Evolutionary conservation across 2,113 vertebrate genomes (phyloP).

Genomic region (Indicator indicator): DNA sequence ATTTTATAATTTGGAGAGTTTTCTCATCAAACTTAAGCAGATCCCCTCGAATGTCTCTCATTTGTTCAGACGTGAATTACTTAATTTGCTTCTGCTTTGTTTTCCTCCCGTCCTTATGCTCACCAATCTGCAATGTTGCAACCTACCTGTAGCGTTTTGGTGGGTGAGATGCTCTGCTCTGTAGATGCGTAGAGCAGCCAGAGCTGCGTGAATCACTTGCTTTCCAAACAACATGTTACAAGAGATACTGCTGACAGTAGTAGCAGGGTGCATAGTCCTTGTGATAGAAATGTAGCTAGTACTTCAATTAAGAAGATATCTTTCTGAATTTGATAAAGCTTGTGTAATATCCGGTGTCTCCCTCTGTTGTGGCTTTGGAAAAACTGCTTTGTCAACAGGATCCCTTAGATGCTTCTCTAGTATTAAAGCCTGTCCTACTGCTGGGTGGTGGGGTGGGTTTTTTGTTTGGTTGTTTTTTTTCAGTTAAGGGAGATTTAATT

Average conservation of each 20-base stretch:
- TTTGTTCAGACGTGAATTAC: background rate
- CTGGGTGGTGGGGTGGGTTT: background rate
- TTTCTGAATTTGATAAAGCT: constrained; percentile 65
- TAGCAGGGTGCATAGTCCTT: background rate
- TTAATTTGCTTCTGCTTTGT: background rate
- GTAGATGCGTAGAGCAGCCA: background rate
- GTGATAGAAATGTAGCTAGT: background rate
- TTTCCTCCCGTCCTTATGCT: background rate
- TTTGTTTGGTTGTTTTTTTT: background rate
- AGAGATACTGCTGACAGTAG: background rate
- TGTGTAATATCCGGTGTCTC: constrained; percentile 70
- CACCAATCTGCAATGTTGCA: constrained; percentile 53
- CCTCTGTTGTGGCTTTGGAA: constrained; percentile 65
- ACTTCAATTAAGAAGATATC: constrained; percentile 62
- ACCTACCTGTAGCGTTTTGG: constrained; percentile 79
- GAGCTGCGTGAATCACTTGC: constrained; percentile 19
- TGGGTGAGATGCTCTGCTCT: constrained; percentile 30
- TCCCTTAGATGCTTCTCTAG: constrained; percentile 57
- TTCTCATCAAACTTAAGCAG: background rate
- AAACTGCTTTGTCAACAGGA: constrained; percentile 77
- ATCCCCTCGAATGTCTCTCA: background rate
- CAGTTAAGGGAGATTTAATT: constrained; percentile 20
- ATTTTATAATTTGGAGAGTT: constrained; percentile 3
- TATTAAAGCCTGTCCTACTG: constrained; percentile 63
- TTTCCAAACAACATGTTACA: constrained; percentile 17